These are phyloP conservation scores for Decapterus maruadsi DNA, from an alignment of 2,797 vertebrate genomes.

Conservation along the genomic window DNA sequence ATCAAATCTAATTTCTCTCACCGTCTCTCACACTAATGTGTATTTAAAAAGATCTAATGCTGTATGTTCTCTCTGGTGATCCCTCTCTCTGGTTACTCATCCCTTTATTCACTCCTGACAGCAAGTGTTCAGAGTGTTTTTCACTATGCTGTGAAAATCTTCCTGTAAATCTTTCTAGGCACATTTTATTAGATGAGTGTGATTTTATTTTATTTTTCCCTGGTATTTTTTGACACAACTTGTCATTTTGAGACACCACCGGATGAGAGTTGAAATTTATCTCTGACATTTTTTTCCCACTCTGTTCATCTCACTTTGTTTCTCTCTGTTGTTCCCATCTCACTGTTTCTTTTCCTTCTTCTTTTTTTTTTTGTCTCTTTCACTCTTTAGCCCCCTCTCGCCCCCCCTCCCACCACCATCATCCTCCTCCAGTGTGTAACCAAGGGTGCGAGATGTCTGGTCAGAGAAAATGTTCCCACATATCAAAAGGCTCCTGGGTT, in stretches of 20 bases:
- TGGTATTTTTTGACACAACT: background rate
- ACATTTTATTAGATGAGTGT: too few relatives aligned
- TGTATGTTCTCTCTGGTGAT: conserved; percentile 36
- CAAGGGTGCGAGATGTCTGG: conserved; percentile 74
- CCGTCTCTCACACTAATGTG: conserved; percentile 65
- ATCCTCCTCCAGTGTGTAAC: conserved; percentile 60
- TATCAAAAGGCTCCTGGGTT: conserved; percentile 77
- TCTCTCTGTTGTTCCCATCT: conserved; percentile 13
- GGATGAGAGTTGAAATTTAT: conserved; percentile 1
- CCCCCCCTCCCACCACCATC: background rate
- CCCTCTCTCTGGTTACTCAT: background rate
- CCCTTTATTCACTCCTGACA: background rate
- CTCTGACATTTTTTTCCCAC: background rate
- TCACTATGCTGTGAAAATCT: conserved; percentile 14
- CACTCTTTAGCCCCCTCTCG: conserved; percentile 24
- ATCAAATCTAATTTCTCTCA: conserved; percentile 76
- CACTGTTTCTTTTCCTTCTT: conserved; percentile 32
- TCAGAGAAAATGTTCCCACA: conserved; percentile 79
- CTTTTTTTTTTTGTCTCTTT: conserved; percentile 39
- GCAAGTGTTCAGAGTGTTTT: background rate
- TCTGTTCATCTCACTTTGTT: conserved; percentile 2
- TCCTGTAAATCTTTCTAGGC: background rate
- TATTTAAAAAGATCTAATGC: conserved; percentile 63
- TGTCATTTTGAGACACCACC: background rate
- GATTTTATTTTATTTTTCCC: background rate